Base-by-base conservation (phyloP, 2,113 vertebrate genomes). In the Dinomys branickii region DNA sequence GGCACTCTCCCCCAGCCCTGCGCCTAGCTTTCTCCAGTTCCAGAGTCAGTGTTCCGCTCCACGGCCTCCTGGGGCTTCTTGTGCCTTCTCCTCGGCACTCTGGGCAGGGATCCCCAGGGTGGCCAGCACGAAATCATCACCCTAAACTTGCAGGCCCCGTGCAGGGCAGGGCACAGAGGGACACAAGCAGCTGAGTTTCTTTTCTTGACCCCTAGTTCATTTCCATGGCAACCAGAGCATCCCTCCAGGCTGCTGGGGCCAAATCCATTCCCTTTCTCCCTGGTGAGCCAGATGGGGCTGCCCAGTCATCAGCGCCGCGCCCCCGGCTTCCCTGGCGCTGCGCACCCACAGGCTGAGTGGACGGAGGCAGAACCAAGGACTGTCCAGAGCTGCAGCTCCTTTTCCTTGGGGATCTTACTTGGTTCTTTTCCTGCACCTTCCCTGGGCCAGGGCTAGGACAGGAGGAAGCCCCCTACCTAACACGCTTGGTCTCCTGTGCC, bases 401-500 rank as follows among this genome's bases (percentile, higher is more conserved):
- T 67, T 73, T 41, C 63, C 81, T 82, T 83, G 33, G 16, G 78
- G 41, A 35, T 50, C 83, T 69, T 88, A 20, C 85, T 78, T 84
- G 41, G 10, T 17, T 88, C 82, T 61, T 85, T 20, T 61, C 59
- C 59, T 26, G 59, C 24, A 3, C 96, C 88, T 92, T 97, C 92
- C 95, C 85, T 73, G 63, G 88, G 89, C 58, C 78, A 90, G 75
- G 24, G 17, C 85, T 81, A 28, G 78, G 75, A 61, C 85, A 8
- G 67, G 7, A 38, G 67, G 67, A 38, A 20, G 33, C 65, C 67
- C 67, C 67, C 67, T 69, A 20, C n/a, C 67, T 71, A 96, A 97
- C 7, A 0, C 30, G 83, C 88, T 59, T 90, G 87, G 85, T 95
- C 95, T 95, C 96, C 98, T 89, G 1, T 97, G 94, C 96, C 96